Evolutionary conservation across 2,797 vertebrate species (phyloP), one percentile per base, ranked within the genome.

Genomic region (Poeciliopsis presidionis): DNA sequence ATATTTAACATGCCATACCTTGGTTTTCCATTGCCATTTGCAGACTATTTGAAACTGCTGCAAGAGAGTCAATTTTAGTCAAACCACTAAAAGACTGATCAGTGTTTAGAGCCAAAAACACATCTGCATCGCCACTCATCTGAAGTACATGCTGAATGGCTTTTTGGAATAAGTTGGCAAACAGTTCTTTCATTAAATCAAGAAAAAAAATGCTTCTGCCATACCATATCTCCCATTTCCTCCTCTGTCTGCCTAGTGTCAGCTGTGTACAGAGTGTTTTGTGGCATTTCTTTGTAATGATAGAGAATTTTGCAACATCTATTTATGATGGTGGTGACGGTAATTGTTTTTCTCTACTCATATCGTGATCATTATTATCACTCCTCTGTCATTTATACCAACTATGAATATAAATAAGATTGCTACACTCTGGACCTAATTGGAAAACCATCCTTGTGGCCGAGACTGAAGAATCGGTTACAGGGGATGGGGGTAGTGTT

Each of bases 331-430:
- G 90, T 70, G 67, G 88, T 82, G 90, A 82, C 65, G 90, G 87
- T 88, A 94, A 94, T 92, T 85, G 85, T 86, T 94, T 94, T 72
- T 55, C 92, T 83, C 90, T 83, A 78, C 90, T 92, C 86, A 90
- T 89, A 92, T 94, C 77, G 87, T 86, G 87, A 94, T 93, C 90
- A 95, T 92, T 88, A 93, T 88, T 85, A 88, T 90, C 92, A 93
- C 90, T 84, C 78, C 93, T 87, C 85, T 90, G 84, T 77, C 90
- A 89, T 90, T 94, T 91, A 74, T 71, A 88, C 84, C 83, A 78
- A 90, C 89, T 88, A 85, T 89, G 91, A 88, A 95, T 93, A 95
- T 93, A 90, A 89, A 94, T 88, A 87, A 94, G 83, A 82, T 82
- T 89, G 89, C 72, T 84, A 47, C 82, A 51, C 77, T 79, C 93